Evolutionary conservation across 2,113 vertebrate genomes (phyloP).

Genomic region (Corydoras sp.): DNA sequence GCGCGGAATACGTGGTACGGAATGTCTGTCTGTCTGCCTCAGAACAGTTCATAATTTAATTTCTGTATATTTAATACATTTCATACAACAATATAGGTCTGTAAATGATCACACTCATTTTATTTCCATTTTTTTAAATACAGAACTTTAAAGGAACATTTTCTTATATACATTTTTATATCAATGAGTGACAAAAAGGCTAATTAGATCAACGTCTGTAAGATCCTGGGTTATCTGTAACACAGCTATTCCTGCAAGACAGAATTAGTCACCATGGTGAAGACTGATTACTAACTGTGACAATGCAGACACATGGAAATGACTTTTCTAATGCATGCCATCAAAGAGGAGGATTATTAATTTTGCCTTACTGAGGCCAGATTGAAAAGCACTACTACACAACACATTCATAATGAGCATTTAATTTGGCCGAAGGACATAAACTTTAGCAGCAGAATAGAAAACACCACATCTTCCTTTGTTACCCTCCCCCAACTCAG

Average conservation of each 20-base stretch:
- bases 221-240: constrained; percentile 52
- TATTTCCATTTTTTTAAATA: background rate
- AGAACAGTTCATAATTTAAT: too few species aligned
- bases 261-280: constrained; percentile 63
- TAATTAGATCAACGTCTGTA: constrained; percentile 2
- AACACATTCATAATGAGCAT: constrained; percentile 50
- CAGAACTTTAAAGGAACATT: background rate
- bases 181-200: background rate
- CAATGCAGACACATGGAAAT: constrained; percentile 76
- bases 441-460: constrained; percentile 38
- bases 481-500: constrained; percentile 34
- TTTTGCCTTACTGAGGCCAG: constrained; percentile 60
- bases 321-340: constrained; percentile 80
- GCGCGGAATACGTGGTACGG: too few species aligned
- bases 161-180: background rate
- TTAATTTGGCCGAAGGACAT: constrained; percentile 55
- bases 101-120: too few species aligned
- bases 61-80: too few species aligned
- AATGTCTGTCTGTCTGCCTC: too few species aligned
- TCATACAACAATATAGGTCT: too few species aligned
- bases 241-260: constrained; percentile 65
- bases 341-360: constrained; percentile 76
- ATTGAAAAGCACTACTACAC: constrained; percentile 47
- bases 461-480: constrained; percentile 6
- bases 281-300: constrained; percentile 79